These are phyloP conservation scores for Carcharodon carcharias DNA, from an alignment of 2,797 vertebrate genomes.

Conservation along the genomic window DNA sequence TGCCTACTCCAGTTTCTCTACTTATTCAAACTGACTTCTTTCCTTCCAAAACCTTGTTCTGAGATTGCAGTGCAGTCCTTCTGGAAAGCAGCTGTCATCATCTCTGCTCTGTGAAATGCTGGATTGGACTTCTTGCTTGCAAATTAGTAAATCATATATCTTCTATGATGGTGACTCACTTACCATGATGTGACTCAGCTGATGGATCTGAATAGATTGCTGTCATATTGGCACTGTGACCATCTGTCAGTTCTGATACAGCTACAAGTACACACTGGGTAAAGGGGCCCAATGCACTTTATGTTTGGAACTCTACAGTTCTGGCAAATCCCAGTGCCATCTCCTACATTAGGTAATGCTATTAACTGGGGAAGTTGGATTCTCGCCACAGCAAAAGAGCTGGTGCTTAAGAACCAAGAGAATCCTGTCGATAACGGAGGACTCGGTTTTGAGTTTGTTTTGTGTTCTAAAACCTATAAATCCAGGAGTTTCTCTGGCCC, in stretches of 20 bases:
- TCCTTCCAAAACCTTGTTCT: background rate
- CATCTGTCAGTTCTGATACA: background rate
- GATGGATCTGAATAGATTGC: background rate
- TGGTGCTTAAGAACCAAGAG: background rate
- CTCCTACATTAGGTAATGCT: background rate
- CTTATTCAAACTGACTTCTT: background rate
- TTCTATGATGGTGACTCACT: background rate
- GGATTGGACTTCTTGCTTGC: background rate
- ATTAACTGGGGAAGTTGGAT: background rate
- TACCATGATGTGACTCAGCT: background rate
- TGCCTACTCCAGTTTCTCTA: background rate
- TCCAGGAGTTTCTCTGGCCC: background rate
- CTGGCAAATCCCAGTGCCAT: background rate
- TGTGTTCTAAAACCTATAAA: background rate
- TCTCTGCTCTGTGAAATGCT: background rate
- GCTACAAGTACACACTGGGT: background rate
- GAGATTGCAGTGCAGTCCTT: background rate
- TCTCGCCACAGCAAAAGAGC: no score
- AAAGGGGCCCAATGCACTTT: background rate
- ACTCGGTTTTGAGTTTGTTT: background rate
- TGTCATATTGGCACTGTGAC: background rate
- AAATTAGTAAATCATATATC: background rate
- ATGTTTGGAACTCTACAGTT: background rate
- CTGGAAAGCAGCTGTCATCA: background rate
- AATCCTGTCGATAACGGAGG: background rate